phyloP scores from a whole-genome alignment of 2,797 vertebrate genomes.

The Chloroceryle amazona region DNA sequence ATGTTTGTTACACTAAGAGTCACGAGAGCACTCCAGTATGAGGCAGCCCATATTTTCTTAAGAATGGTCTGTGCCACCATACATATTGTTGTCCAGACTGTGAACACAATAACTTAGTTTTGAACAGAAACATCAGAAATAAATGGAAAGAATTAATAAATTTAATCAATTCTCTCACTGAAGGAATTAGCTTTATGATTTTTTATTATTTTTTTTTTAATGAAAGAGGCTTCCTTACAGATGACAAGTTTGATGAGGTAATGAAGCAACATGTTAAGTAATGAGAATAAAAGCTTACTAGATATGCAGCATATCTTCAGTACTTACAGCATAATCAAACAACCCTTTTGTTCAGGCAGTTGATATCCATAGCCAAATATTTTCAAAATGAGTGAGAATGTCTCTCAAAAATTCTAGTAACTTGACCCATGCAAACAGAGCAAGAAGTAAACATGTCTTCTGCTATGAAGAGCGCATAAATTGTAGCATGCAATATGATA shows the following conservation, averaged over 20 bases:
- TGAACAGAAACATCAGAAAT: neutral
- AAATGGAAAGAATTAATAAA: neutral
- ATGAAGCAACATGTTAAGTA: slow-evolving; percentile 60
- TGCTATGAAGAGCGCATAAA: neutral
- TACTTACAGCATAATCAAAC: neutral
- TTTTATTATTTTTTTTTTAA: neutral
- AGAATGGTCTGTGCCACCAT: neutral
- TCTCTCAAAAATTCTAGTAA: neutral
- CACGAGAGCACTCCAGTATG: neutral
- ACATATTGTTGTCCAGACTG: neutral
- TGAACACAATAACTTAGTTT: neutral
- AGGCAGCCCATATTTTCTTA: neutral
- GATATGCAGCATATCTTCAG: neutral
- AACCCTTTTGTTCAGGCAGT: slow-evolving; percentile 24
- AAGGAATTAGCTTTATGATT: neutral
- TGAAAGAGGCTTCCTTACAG: slow-evolving; percentile 9
- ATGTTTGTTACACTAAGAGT: neutral
- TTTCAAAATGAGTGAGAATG: neutral
- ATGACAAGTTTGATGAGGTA: slow-evolving; percentile 49
- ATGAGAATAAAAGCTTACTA: slow-evolving; percentile 40
- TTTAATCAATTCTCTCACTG: neutral
- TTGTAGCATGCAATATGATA: neutral
- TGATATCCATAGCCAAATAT: slow-evolving; percentile 9
- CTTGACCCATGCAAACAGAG: neutral
- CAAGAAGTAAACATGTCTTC: neutral